Base-by-base conservation (phyloP, 2,797 vertebrate species). In the Adrianichthys oophorus region DNA sequence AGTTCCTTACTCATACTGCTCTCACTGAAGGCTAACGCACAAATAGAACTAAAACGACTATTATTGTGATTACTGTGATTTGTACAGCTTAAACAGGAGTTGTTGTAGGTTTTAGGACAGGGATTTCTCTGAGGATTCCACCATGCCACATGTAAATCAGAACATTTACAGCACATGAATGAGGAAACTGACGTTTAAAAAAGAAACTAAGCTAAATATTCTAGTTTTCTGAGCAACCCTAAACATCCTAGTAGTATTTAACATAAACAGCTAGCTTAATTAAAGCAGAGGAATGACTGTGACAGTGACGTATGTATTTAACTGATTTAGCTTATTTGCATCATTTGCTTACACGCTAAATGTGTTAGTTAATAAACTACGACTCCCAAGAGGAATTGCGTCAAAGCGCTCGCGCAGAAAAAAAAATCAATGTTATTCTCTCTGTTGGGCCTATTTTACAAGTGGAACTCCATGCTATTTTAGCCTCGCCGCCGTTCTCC, bases 1-100 rank as follows among this genome's bases (percentile, higher is more conserved):
- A 91, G 85, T 87, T 94, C 93, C 82, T 94, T 92, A 85, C 94
- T 95, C 93, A 95, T 93, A 87, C 84, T 91, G 91, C 84, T 88
- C 75, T 74, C 42, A 53, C 78, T 76, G 73, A 68, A 71, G 62
- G 72, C 76, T 69, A 64, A 76, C 55, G 70, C 71, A 82, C 70
- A 57, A 82, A 69, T 66, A 59, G 52, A 67, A 79, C 66, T 52
- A 59, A 51, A 70, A 68, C 76, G 68, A 63, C 52, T 61, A 48
- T 73, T 87, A 86, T 83, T 85, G 83, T 80, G 76, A 79, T 57
- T 54, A 66, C 54, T 75, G 66, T 58, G 72, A 72, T 86, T 65
- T 74, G 54, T 72, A 82, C 71, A 67, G 78, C 55, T 72, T 68
- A 61, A 37, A 66, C 67, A 62, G 57, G 59, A 32, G 63, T 66